Percentiles rank a stretch among this genome's conserved stretches.
phyloP scores from a whole-genome alignment of 2,888 invertebrate genomes.

The Dusona sp. region DNA sequence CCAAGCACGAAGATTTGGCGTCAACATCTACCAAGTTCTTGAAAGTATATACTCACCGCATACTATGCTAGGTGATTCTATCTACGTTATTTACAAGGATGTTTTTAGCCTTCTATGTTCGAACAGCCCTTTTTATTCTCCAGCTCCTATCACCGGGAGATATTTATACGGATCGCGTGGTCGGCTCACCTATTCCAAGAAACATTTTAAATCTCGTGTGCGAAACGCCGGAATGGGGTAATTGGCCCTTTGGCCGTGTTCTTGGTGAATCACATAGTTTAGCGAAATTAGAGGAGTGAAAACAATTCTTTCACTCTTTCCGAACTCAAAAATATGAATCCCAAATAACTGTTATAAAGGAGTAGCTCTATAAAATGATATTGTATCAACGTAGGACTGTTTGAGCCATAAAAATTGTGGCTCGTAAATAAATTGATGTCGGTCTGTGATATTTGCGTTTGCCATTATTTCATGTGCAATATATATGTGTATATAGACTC shows the following conservation, averaged over 20 bases:
- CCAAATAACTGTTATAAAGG: neutral
- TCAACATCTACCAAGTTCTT: conserved; percentile 52
- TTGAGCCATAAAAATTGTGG: conserved; percentile 2
- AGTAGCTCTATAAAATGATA: neutral
- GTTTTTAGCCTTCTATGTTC: conserved; percentile 67
- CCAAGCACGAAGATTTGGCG: conserved; percentile 37
- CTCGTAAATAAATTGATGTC: conserved; percentile 43
- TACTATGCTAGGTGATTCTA: conserved; percentile 67
- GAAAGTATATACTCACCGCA: conserved; percentile 47
- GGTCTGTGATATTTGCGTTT: conserved; percentile 33
- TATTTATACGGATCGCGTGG: conserved; percentile 72
- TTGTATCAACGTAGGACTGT: neutral
- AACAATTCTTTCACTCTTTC: conserved; percentile 25
- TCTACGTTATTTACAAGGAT: conserved; percentile 71
- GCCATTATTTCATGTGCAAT: conserved; percentile 16
- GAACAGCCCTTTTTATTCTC: conserved; percentile 35
- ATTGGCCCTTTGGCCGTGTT: conserved; percentile 60
- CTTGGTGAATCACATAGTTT: conserved; percentile 54
- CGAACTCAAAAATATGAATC: neutral
- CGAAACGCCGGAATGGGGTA: conserved; percentile 61
- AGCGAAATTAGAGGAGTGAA: conserved; percentile 62
- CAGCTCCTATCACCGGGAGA: conserved; percentile 46
- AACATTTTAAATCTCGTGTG: conserved; percentile 68
- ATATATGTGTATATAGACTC: conserved; percentile 33
- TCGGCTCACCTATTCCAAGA: conserved; percentile 57